These are phyloP conservation scores for Dolomedes plantarius DNA, from an alignment of 2,888 invertebrate genomes.

Conservation along the genomic window DNA sequence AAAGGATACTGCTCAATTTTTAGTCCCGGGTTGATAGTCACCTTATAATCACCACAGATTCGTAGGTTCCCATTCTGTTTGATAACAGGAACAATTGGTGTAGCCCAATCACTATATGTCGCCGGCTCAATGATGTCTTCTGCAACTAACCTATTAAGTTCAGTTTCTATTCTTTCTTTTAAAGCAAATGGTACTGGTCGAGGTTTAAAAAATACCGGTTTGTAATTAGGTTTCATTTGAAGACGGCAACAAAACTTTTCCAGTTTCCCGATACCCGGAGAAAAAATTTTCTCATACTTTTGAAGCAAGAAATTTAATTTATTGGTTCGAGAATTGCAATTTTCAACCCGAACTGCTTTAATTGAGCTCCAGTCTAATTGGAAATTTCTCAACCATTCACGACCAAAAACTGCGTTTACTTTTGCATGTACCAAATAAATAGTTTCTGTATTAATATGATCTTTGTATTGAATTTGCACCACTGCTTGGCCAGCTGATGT, in stretches of 20 bases:
- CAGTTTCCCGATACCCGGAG: constrained; percentile 49
- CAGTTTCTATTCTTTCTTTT: constrained; percentile 52
- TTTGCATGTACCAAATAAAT: constrained; percentile 56
- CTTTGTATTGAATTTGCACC: constrained; percentile 55
- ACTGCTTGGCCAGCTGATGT: constrained; percentile 53
- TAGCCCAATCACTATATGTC: constrained; percentile 43
- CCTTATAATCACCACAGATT: constrained; percentile 75
- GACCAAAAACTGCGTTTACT: constrained; percentile 54
- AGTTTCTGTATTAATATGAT: constrained; percentile 54
- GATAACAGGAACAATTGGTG: constrained; percentile 42
- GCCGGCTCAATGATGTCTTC: constrained; percentile 41
- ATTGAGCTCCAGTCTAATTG: constrained; percentile 46
- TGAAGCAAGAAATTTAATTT: constrained; percentile 48
- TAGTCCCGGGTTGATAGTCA: constrained; percentile 74
- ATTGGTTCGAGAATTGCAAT: constrained; percentile 47
- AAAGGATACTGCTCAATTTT: constrained; percentile 74
- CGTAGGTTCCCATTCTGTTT: constrained; percentile 71
- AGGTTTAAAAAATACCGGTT: constrained; percentile 51
- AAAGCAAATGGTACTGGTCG: constrained; percentile 51
- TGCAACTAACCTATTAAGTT: constrained; percentile 40
- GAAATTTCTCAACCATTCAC: constrained; percentile 52
- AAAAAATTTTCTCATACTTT: constrained; percentile 45
- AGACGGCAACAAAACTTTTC: constrained; percentile 49
- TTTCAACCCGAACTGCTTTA: constrained; percentile 44
- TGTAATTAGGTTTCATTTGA: constrained; percentile 51